Evolutionary conservation across 2,888 invertebrate species (phyloP).

Genomic region (Drosophila anceps): DNA sequence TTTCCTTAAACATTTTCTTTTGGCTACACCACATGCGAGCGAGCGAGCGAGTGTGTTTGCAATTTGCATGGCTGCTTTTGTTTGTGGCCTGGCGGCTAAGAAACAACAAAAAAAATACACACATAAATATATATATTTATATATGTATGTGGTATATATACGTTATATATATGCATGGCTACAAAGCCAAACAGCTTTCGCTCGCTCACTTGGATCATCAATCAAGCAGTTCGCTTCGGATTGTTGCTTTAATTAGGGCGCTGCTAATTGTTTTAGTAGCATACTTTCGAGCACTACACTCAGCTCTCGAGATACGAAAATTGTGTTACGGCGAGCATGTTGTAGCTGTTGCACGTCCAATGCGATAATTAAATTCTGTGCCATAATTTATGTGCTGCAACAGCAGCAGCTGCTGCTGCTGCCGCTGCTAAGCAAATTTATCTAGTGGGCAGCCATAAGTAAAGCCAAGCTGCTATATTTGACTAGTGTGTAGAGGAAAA

Average conservation of each 20-base stretch:
- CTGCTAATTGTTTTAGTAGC: constrained; percentile 79
- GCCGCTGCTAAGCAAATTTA: constrained; percentile 62
- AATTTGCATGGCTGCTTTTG: constrained; percentile 63
- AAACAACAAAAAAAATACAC: constrained; percentile 30
- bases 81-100: constrained; percentile 48
- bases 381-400: constrained; percentile 70
- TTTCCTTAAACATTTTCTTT: constrained; percentile 81
- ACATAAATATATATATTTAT: neutral
- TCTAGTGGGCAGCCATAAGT: constrained; percentile 41
- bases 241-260: constrained; percentile 77
- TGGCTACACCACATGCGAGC: constrained; percentile 33
- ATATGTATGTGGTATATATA: neutral
- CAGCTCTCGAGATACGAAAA: constrained; percentile 30
- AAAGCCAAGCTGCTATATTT: neutral
- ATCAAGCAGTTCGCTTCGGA: constrained; percentile 62
- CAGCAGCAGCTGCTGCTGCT: constrained; percentile 26
- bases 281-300: constrained; percentile 63
- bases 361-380: constrained; percentile 74
- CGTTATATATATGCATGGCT: neutral
- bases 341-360: constrained; percentile 41
- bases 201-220: constrained; percentile 57
- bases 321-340: constrained; percentile 64
- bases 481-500: neutral
- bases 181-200: constrained; percentile 36
- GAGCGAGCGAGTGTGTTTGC: constrained; percentile 17